Evolutionary conservation across 1,140 invertebrate genomes (phyloP).

Genomic region (Habropoda laboriosa): DNA sequence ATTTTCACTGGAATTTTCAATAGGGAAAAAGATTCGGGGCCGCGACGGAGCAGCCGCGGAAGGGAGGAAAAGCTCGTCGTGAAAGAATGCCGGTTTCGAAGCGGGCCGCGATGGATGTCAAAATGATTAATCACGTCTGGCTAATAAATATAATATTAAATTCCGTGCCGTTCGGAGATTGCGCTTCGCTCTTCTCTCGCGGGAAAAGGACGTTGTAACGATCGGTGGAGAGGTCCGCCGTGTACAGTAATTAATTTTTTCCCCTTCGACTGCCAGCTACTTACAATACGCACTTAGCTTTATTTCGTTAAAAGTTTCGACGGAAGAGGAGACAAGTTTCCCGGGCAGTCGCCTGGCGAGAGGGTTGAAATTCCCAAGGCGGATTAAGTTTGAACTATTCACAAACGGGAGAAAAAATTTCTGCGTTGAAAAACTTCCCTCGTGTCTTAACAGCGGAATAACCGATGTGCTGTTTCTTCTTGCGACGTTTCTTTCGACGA

Average conservation of each 20-base stretch:
- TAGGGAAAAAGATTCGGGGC: constrained; percentile 12
- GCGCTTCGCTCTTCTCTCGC: not conserved
- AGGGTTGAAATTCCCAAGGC: not conserved
- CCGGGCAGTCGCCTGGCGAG: not conserved
- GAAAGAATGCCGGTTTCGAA: constrained; percentile 19
- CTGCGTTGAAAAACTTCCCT: too few species aligned
- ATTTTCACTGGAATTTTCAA: constrained; percentile 28
- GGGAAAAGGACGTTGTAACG: not conserved
- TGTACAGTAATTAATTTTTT: constrained; percentile 33
- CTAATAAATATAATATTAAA: constrained; percentile 60
- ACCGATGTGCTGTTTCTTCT: too few species aligned
- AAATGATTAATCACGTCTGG: constrained; percentile 40
- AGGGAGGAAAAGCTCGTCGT: not conserved
- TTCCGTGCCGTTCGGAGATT: constrained; percentile 29
- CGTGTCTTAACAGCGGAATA: too few species aligned
- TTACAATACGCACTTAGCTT: not conserved
- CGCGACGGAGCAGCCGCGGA: not conserved
- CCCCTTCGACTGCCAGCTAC: too few species aligned
- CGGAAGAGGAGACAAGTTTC: not conserved
- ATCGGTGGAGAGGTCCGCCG: not conserved
- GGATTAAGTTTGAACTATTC: constrained; percentile 10
- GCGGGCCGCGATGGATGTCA: constrained; percentile 33
- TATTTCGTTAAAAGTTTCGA: not conserved
- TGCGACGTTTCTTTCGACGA: too few species aligned
- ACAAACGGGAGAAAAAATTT: not conserved